These are phyloP conservation scores for Mormyrops boulengeri DNA, from an alignment of 2,797 vertebrate species.

Conservation along the genomic window DNA sequence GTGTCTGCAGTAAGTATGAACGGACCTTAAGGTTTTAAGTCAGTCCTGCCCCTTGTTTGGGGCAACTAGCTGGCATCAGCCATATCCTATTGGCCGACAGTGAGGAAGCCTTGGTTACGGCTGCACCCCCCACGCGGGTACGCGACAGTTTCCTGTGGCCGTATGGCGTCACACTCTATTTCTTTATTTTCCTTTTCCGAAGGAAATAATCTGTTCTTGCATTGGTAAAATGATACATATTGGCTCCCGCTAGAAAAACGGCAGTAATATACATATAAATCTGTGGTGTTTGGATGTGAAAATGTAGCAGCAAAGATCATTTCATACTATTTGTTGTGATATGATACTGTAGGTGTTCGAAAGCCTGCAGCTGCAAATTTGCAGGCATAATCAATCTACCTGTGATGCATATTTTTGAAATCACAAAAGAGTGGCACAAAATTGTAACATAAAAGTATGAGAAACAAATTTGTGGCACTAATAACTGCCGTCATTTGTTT, in stretches of 20 bases:
- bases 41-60: neutral
- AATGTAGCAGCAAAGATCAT: neutral
- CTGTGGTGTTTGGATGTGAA: neutral
- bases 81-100: neutral
- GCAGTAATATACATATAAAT: neutral
- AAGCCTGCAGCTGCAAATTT: neutral
- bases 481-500: neutral
- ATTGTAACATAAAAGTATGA: neutral
- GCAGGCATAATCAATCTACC: neutral
- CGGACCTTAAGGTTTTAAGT: neutral
- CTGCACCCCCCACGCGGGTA: neutral
- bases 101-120: neutral
- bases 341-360: neutral
- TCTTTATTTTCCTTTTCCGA: neutral
- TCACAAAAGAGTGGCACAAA: neutral
- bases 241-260: neutral
- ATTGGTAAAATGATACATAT: neutral
- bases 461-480: neutral
- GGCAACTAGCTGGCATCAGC: neutral
- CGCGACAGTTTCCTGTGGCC: neutral
- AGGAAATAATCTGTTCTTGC: neutral
- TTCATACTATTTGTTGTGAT: neutral
- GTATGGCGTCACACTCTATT: neutral
- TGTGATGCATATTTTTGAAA: neutral
- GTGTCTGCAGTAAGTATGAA: neutral